Evolutionary conservation across 1,140 invertebrate species (phyloP).

Genomic region (Metopolophium dirhodum): DNA sequence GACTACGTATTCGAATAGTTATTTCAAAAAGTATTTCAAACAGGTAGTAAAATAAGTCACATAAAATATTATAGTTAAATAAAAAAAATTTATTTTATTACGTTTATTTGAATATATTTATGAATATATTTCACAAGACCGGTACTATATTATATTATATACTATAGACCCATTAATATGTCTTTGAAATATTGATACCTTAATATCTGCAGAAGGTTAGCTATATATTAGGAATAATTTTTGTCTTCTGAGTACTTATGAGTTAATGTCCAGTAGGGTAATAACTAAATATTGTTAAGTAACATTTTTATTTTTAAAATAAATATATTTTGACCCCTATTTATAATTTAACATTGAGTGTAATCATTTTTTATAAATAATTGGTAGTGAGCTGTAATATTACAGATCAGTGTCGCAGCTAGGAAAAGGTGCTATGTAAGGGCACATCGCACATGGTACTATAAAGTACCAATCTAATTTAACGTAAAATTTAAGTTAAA

Average conservation of each 20-base stretch:
- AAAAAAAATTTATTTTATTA: no score
- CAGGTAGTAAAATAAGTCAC: no score
- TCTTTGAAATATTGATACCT: not conserved
- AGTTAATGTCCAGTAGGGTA: not conserved
- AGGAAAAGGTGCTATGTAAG: not conserved
- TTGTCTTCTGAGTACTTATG: not conserved
- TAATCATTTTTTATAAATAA: not conserved
- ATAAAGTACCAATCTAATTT: not conserved
- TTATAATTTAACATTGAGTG: not conserved
- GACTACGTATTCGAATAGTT: no score
- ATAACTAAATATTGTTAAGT: not conserved
- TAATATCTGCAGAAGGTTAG: not conserved
- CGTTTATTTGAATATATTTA: no score
- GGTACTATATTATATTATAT: no score
- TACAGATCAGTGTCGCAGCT: not conserved
- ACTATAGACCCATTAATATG: no score
- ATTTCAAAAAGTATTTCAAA: no score
- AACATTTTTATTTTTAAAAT: not conserved
- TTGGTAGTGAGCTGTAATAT: not conserved
- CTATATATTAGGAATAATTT: not conserved
- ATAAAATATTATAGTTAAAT: no score
- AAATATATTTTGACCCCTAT: not conserved
- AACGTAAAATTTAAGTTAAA: not conserved
- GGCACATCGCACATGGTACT: not conserved
- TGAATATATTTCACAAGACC: no score